Base-by-base conservation (phyloP, 1,140 invertebrate species). In the Pseudomyrmex cubaensis region DNA sequence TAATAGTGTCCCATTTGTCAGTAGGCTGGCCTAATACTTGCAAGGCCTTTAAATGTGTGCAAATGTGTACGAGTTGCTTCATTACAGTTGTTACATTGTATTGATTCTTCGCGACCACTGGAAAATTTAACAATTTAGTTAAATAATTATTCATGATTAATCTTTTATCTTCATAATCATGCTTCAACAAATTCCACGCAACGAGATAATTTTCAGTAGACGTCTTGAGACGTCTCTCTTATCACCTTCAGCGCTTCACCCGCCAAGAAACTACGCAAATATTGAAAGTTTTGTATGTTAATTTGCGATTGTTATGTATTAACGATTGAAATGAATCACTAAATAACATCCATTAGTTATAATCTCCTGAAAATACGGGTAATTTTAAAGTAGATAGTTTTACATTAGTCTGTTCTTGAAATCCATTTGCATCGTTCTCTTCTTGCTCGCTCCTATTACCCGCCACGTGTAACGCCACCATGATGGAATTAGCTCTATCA, bases 291-390 rank as follows among this genome's bases (percentile, higher is more conserved):
- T 2, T 76, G 61, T 0, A 62, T 5, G 0, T 10, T 8, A 76
- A 15, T 0, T n/a, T 52, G 1, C 2, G 7, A 44, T 76, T 76
- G 0, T 52, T 20, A 8, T 63, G 57, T 10, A 76, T 76, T 13
- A 44, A 17, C 0, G 61, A 64, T 8, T 0, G 0, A 12, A 76
- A 76, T 3, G 61, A 17, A 3, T 76, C 61, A 8, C 35, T 76
- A 9, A 76, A 76, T 5, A 76, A 25, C 4, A 76, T n/a, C 74
- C 25, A 76, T 2, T 17, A 13, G 12, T 2, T 76, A 56, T 4
- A 64, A 10, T 2, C n/a, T 17, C 9, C 0, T 4, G 35, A 76
- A 64, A 2, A 0, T 35, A 25, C 25, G 0, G 15, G 46, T 13
- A 76, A 13, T n/a, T 48, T 64, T 4, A 76, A 0, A 0, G 13